Percentiles rank a stretch among this genome's conserved stretches.
phyloP scores from a whole-genome alignment of 1,140 invertebrate species.

The Asobara japonica region DNA sequence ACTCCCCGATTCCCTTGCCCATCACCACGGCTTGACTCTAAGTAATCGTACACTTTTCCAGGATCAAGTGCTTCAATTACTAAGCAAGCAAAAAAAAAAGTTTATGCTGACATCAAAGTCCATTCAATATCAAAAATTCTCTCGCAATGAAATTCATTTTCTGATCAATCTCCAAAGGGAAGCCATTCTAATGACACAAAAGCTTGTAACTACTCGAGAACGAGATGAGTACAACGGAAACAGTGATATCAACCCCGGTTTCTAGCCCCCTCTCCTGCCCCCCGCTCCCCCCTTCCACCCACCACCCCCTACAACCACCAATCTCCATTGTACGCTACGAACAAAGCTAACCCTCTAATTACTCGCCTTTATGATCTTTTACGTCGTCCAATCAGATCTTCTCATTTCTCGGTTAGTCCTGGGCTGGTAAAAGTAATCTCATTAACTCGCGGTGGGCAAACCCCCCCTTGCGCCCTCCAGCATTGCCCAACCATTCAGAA shows the following conservation, averaged over 20 bases:
- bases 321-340: conserved; percentile 47
- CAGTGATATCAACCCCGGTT: conserved; percentile 20
- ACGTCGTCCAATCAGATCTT: conserved; percentile 59
- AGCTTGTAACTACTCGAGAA: conserved; percentile 6
- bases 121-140: conserved; percentile 15
- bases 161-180: conserved; percentile 1
- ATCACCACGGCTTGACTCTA: too few species aligned
- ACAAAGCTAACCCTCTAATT: conserved; percentile 59
- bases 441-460: conserved; percentile 53
- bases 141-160: conserved; percentile 19
- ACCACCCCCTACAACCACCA: too few species aligned
- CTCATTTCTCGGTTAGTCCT: conserved; percentile 52
- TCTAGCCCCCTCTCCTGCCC: conserved; percentile 2
- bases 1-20: too few species aligned
- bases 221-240: conserved; percentile 26
- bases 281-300: too few species aligned
- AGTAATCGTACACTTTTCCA: background rate
- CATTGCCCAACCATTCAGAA: conserved; percentile 6
- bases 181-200: conserved; percentile 1
- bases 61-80: background rate
- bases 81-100: background rate
- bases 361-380: conserved; percentile 62
- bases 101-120: background rate
- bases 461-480: background rate
- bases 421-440: conserved; percentile 53